Evolutionary conservation across 1,140 invertebrate species (phyloP).

Genomic region (Rhagoletis pomonella): DNA sequence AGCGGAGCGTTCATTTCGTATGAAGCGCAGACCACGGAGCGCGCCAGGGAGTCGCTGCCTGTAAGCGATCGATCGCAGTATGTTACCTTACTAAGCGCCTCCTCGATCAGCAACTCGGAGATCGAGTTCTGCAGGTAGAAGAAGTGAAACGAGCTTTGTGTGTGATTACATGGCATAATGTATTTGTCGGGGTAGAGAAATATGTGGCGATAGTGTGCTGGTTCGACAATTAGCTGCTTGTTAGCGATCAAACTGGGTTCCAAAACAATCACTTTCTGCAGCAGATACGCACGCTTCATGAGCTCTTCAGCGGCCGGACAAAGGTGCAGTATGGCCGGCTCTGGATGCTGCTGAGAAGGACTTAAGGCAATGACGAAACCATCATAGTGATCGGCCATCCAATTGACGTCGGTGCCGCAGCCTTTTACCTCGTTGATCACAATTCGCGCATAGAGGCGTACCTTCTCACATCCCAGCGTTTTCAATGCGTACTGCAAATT

Average conservation of each 20-base stretch:
- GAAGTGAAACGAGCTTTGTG: slow-evolving; percentile 57
- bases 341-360: not conserved
- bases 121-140: slow-evolving; percentile 62
- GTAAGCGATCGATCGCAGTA: slow-evolving; percentile 66
- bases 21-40: slow-evolving; percentile 61
- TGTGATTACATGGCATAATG: slow-evolving; percentile 57
- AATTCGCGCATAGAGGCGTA: slow-evolving; percentile 65
- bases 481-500: slow-evolving; percentile 60
- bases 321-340: slow-evolving; percentile 63
- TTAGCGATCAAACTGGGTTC: slow-evolving; percentile 60
- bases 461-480: slow-evolving; percentile 61
- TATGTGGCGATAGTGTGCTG: slow-evolving; percentile 62
- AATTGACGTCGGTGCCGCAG: slow-evolving; percentile 63
- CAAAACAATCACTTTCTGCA: slow-evolving; percentile 68
- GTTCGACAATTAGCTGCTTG: slow-evolving; percentile 62
- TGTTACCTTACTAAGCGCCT: slow-evolving; percentile 58
- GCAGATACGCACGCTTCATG: slow-evolving; percentile 60
- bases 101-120: slow-evolving; percentile 60
- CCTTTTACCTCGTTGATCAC: slow-evolving; percentile 65
- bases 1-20: slow-evolving; percentile 63
- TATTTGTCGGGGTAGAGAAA: slow-evolving; percentile 71
- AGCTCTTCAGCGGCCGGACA: slow-evolving; percentile 64
- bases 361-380: slow-evolving; percentile 66
- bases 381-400: slow-evolving; percentile 66
- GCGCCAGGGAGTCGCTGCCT: slow-evolving; percentile 66